These are phyloP conservation scores for Xenotilapia longispinis DNA, from an alignment of 2,113 vertebrate genomes.

Conservation along the genomic window DNA sequence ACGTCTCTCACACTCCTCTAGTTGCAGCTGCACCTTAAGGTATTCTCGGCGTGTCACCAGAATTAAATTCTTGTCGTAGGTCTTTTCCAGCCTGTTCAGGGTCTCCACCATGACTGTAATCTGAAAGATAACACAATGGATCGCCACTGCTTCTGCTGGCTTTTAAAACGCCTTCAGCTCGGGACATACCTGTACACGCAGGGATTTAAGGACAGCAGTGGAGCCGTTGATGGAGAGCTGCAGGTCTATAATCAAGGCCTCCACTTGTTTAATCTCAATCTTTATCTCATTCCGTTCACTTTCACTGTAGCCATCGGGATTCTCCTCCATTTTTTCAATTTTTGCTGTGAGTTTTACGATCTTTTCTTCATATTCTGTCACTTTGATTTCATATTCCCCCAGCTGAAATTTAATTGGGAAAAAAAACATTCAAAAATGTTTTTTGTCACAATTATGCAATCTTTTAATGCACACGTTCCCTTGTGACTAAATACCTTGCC, in stretches of 20 bases:
- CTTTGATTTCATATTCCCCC: conserved; percentile 66
- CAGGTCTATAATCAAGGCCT: conserved; percentile 63
- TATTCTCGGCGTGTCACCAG: conserved; percentile 52
- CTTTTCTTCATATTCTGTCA: conserved; percentile 72
- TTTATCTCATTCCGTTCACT: conserved; percentile 47
- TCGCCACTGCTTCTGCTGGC: background rate
- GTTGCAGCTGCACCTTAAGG: conserved; percentile 55
- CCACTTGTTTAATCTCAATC: conserved; percentile 67
- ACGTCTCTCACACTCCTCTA: conserved; percentile 60
- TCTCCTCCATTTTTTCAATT: conserved; percentile 73
- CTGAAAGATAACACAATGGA: background rate
- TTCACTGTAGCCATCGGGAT: conserved; percentile 49
- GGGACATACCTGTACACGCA: conserved; percentile 55
- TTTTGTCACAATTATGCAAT: background rate
- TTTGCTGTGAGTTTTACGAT: conserved; percentile 72
- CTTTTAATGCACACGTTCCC: background rate
- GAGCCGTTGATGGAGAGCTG: conserved; percentile 54
- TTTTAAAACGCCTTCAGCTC: background rate
- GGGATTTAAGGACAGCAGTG: conserved; percentile 29
- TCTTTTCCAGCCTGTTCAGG: conserved; percentile 48
- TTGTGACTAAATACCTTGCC: conserved; percentile 40
- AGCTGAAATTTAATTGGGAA: conserved; percentile 61
- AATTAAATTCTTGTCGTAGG: conserved; percentile 56
- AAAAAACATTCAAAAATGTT: background rate
- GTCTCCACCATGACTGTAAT: conserved; percentile 26